A percentile compares a stretch with the other conserved stretches of the same genome.
phyloP scores from a whole-genome alignment of 2,888 invertebrate species.

The Electrophaes corylata region DNA sequence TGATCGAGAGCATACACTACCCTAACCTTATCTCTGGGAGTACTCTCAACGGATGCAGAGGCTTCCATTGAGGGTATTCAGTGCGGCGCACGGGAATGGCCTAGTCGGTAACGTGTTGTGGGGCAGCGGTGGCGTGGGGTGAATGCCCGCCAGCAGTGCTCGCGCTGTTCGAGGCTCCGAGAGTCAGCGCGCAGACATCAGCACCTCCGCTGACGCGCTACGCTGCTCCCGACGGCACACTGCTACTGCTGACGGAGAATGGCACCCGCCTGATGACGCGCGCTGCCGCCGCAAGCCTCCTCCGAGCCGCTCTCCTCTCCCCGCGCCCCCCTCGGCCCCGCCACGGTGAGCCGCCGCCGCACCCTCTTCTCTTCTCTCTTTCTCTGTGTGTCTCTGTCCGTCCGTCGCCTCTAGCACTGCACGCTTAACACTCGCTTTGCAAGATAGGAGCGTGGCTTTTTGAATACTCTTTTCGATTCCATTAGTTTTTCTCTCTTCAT shows the following conservation, averaged over 20 bases:
- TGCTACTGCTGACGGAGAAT: slow-evolving; percentile 86
- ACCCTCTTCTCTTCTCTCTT: slow-evolving; percentile 71
- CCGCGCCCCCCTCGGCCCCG: slow-evolving; percentile 81
- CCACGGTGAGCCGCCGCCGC: slow-evolving; percentile 81
- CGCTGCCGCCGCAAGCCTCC: slow-evolving; percentile 80
- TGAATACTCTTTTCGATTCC: slow-evolving; percentile 29
- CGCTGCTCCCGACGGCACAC: slow-evolving; percentile 85
- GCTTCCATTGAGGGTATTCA: slow-evolving; percentile 71
- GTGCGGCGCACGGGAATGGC: slow-evolving; percentile 69
- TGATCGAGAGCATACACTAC: slow-evolving; percentile 72
- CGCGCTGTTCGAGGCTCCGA: slow-evolving; percentile 81
- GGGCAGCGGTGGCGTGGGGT: slow-evolving; percentile 81
- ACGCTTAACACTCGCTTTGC: slow-evolving; percentile 79
- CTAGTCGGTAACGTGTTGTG: slow-evolving; percentile 79
- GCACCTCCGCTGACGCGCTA: slow-evolving; percentile 84
- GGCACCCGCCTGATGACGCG: slow-evolving; percentile 85
- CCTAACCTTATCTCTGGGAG: slow-evolving; percentile 67
- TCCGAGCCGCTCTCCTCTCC: slow-evolving; percentile 82
- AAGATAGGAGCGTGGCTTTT: slow-evolving; percentile 77
- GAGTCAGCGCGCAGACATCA: slow-evolving; percentile 63
- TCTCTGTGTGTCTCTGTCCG: slow-evolving; percentile 78
- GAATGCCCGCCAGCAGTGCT: slow-evolving; percentile 81
- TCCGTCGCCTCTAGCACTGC: slow-evolving; percentile 81
- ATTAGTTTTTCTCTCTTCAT: slow-evolving; percentile 29
- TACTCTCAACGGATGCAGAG: slow-evolving; percentile 66